These are phyloP conservation scores for Bombus pascuorum DNA, from an alignment of 1,140 invertebrate genomes.

Conservation along the genomic window DNA sequence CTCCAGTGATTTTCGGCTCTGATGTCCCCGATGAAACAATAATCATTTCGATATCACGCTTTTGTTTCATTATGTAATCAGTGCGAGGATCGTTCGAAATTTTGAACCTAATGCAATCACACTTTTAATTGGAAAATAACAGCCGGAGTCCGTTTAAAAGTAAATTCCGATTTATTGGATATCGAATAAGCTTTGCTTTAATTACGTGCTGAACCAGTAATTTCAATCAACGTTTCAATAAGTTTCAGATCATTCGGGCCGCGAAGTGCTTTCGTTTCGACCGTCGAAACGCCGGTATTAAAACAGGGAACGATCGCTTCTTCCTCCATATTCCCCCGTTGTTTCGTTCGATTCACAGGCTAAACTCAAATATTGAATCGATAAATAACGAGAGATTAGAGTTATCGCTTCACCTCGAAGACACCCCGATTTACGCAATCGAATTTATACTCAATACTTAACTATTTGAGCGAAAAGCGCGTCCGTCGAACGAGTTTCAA, in stretches of 20 bases:
- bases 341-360: background rate
- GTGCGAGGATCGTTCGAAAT: background rate
- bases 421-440: background rate
- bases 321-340: background rate
- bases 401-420: background rate
- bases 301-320: background rate
- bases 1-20: background rate
- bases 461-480: too few relatives aligned
- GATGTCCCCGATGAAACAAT: background rate
- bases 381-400: background rate
- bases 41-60: background rate
- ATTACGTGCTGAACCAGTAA: conserved; percentile 33
- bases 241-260: conserved; percentile 32
- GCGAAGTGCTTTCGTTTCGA: conserved; percentile 7
- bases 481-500: background rate
- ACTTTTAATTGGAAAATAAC: conserved; percentile 27
- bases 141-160: conserved; percentile 19
- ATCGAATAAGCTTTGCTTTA: conserved; percentile 33
- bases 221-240: conserved; percentile 41
- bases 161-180: conserved; percentile 41
- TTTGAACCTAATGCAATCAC: conserved; percentile 4
- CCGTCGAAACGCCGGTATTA: background rate
- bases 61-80: conserved; percentile 2
- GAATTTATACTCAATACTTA: background rate
- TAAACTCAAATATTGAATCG: conserved; percentile 9